phyloP scores from a whole-genome alignment of 2,888 invertebrate genomes.

The Meloe dianella region DNA sequence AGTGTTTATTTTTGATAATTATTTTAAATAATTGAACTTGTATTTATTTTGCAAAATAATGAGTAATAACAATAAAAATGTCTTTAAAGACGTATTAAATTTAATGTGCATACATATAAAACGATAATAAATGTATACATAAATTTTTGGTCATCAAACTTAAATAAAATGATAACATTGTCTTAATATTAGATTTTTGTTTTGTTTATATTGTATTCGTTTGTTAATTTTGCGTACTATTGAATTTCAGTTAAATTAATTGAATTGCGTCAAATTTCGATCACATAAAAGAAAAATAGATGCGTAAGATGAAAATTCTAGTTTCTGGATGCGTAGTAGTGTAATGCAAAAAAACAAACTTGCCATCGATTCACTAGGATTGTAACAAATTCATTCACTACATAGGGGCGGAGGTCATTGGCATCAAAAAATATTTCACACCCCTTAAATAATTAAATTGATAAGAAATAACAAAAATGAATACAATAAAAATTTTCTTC shows the following conservation, averaged over 20 bases:
- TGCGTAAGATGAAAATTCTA: background rate
- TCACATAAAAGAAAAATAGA: no score
- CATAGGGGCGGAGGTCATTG: conserved; percentile 30
- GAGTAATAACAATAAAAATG: background rate
- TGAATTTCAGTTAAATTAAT: no score
- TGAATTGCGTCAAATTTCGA: no score
- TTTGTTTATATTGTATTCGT: no score
- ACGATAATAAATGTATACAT: background rate
- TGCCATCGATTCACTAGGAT: background rate
- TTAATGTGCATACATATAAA: no score
- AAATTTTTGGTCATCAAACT: conserved; percentile 2
- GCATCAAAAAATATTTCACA: conserved; percentile 4
- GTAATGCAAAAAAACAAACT: background rate
- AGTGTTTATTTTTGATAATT: no score
- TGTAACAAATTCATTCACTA: background rate
- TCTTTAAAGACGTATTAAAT: conserved; percentile 1
- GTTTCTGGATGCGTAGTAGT: background rate
- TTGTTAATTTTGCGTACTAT: no score
- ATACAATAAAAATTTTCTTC: background rate
- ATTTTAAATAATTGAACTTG: background rate
- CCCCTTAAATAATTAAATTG: background rate
- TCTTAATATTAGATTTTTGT: no score
- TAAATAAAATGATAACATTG: background rate
- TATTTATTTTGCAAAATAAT: background rate
- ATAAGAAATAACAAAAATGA: background rate